phyloP scores from a whole-genome alignment of 2,797 vertebrate genomes.

The Dendrocincla fuliginosa region DNA sequence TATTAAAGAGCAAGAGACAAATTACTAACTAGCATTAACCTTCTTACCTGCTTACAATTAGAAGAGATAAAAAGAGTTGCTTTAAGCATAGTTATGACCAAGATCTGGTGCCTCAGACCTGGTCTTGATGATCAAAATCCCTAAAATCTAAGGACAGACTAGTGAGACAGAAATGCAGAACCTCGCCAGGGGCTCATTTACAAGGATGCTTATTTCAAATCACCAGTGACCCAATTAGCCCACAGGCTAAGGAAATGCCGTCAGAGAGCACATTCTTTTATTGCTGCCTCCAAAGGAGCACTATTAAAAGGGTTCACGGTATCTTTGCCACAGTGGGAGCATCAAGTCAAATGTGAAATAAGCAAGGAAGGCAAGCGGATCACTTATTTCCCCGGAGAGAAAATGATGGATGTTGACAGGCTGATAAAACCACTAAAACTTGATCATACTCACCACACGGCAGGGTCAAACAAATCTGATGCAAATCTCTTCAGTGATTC shows the following conservation, averaged over 20 bases:
- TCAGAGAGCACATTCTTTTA: background rate
- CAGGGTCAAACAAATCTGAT: background rate
- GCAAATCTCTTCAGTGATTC: background rate
- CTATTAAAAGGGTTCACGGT: background rate
- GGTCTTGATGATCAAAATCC: background rate
- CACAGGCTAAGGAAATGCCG: background rate
- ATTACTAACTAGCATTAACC: background rate
- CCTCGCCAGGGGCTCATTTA: background rate
- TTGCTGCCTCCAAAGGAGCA: background rate
- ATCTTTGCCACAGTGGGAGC: background rate
- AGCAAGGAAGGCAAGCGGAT: background rate
- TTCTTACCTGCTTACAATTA: background rate
- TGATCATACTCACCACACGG: background rate
- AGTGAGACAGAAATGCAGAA: background rate
- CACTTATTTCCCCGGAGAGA: background rate
- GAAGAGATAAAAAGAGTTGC: background rate
- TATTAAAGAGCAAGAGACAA: background rate
- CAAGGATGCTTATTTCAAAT: background rate
- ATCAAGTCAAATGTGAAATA: conserved; percentile 10
- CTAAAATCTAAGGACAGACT: background rate
- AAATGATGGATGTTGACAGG: background rate
- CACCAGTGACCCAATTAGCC: background rate
- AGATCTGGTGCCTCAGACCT: background rate
- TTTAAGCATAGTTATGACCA: background rate
- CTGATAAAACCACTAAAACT: conserved; percentile 1